Evolutionary conservation across 2,888 invertebrate genomes (phyloP), one percentile per base, ranked within the genome.

Genomic region (Labia minor): DNA sequence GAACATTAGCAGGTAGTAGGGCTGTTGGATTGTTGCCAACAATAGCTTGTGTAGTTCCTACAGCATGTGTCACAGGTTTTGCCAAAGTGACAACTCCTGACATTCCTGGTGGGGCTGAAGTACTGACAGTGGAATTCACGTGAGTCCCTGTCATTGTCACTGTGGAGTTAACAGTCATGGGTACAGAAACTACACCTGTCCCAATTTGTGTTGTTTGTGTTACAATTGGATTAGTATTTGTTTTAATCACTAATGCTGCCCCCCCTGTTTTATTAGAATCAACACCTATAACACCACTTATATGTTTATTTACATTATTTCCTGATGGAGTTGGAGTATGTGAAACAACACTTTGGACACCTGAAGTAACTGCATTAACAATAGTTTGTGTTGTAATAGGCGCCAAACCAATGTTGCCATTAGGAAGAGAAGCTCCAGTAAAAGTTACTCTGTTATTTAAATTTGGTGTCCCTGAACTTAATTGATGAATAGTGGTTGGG

Each of bases 1-100:
- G 90, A 74, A 93, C 89, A 79, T 89, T 90, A 74, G 83, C 81
- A 67, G 88, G 87, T 71, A 88, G 78, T 68, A 84, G 81, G 3
- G 82, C 81, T 72, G 85, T 85, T 73, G 87, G 85, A 69, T 80
- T 81, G 72, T 83, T 83, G 70, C 81, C 80, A 70, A 86, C 82
- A 71, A 85, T 77, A 72, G 83, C 81, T 74, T 84, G 85, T 73
- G 85, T 81, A 70, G 84, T 82, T 70, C 82, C 81, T 20, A 81
- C 80, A 73, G 79, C 80, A 72, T 81, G 81, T 67, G 79, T 80
- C 71, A 80, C 78, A 70, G 80, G 80, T 78, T 86, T 86, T 73
- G 84, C 83, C 75, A 86, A 78, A 71, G 85, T 83, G 80, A 86
- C 85, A 71, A 85, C 84, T 77, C 84, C 85, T 71, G 84, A 81